phyloP scores from a whole-genome alignment of 2,797 vertebrate species.

The Falco columbarius region DNA sequence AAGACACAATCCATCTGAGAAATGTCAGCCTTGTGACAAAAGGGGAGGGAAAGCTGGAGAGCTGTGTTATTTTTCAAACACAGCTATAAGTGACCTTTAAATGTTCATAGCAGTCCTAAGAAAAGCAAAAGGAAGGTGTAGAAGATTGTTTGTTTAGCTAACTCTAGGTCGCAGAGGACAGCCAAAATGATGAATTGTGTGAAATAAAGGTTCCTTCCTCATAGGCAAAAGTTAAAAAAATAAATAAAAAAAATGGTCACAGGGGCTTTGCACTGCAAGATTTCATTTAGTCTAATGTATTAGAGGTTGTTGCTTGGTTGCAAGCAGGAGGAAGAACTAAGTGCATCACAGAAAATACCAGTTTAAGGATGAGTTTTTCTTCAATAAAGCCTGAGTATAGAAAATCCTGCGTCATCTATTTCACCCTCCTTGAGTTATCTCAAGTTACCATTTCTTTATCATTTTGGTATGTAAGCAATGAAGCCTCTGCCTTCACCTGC shows the following conservation, averaged over 20 bases:
- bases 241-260: not conserved
- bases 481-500: not conserved
- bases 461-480: not conserved
- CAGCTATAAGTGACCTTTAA: not conserved
- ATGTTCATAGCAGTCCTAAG: accelerated
- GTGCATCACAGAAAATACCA: not conserved
- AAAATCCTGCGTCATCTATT: not conserved
- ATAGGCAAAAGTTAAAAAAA: not conserved
- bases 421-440: not conserved
- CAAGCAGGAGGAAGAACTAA: not conserved
- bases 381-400: not conserved
- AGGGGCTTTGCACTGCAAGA: not conserved
- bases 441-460: accelerated
- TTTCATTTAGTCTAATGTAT: not conserved
- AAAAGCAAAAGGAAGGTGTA: not conserved
- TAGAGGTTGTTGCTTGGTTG: not conserved
- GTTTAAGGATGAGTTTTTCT: not conserved
- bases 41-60: not conserved
- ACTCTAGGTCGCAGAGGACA: not conserved
- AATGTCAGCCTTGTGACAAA: not conserved
- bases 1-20: not conserved
- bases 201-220: not conserved
- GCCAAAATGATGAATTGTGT: not conserved
- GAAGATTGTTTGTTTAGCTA: not conserved
- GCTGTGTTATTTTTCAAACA: accelerated